Conservation (phyloP, 2,888 invertebrate species). For the Pandemis corylana region DNA sequence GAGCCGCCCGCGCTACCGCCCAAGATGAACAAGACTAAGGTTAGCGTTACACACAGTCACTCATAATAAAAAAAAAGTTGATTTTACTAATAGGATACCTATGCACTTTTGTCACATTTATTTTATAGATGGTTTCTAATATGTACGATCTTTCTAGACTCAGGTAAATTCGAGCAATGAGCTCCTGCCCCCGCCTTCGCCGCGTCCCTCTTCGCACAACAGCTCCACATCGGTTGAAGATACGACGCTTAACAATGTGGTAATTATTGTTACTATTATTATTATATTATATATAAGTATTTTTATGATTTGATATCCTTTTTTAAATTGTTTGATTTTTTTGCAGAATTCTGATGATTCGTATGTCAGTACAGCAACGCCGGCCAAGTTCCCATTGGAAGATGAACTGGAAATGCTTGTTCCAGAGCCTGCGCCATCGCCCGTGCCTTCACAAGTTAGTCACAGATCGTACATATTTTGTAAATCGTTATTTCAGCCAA, state of each 20-base stretch:
- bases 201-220: slow-evolving; percentile 76
- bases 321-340: background rate
- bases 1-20: slow-evolving; percentile 85
- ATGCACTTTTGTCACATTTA: background rate
- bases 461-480: background rate
- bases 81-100: no score
- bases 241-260: slow-evolving; percentile 70
- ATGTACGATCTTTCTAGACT: slow-evolving; percentile 54
- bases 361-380: slow-evolving; percentile 80
- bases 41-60: slow-evolving; percentile 31
- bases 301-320: background rate
- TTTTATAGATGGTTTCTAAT: background rate
- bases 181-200: slow-evolving; percentile 75
- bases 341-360: slow-evolving; percentile 75
- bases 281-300: background rate
- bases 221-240: slow-evolving; percentile 68
- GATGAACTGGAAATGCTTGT: slow-evolving; percentile 72
- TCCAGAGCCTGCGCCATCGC: slow-evolving; percentile 71
- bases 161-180: slow-evolving; percentile 76
- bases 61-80: no score
- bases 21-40: slow-evolving; percentile 80
- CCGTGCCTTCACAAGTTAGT: slow-evolving; percentile 76
- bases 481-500: background rate
- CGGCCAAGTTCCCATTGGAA: slow-evolving; percentile 80
- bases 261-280: slow-evolving; percentile 48